Evolutionary conservation across 2,888 invertebrate genomes (phyloP).

Genomic region (Ochlodes sylvanus): DNA sequence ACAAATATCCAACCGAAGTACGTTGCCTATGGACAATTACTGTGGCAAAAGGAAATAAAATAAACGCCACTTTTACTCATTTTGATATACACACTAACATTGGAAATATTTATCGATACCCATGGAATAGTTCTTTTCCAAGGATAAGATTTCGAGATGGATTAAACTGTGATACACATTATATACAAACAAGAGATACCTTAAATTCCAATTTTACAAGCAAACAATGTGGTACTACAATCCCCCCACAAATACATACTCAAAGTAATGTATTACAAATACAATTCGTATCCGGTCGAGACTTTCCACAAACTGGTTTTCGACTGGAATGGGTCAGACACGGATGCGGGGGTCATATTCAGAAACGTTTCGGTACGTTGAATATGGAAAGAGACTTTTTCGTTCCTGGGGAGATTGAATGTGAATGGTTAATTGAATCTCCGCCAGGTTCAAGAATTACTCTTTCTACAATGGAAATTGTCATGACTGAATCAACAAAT

Average conservation of each 20-base stretch:
- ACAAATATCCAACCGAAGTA: constrained; percentile 83
- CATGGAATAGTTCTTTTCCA: background rate
- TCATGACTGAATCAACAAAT: constrained; percentile 82
- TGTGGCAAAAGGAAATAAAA: constrained; percentile 90
- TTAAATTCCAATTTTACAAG: constrained; percentile 62
- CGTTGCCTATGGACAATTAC: constrained; percentile 92
- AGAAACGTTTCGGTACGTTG: constrained; percentile 82
- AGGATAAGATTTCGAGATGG: background rate
- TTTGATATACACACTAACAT: constrained; percentile 73
- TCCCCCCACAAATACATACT: constrained; percentile 84
- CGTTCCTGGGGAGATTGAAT: constrained; percentile 85
- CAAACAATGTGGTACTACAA: constrained; percentile 73
- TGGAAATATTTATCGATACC: background rate
- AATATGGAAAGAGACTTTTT: constrained; percentile 86
- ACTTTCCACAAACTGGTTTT: constrained; percentile 87
- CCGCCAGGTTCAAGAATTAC: constrained; percentile 87
- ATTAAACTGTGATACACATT: constrained; percentile 85
- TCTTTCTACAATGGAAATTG: constrained; percentile 87
- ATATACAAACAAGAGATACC: constrained; percentile 80
- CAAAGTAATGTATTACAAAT: constrained; percentile 85
- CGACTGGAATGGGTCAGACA: constrained; percentile 91
- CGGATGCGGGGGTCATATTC: constrained; percentile 90
- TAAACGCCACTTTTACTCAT: constrained; percentile 93
- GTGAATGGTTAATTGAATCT: constrained; percentile 91
- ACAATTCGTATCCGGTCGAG: constrained; percentile 87